These are phyloP conservation scores for Osedax frankpressi DNA, from an alignment of 2,888 invertebrate genomes.

Conservation along the genomic window DNA sequence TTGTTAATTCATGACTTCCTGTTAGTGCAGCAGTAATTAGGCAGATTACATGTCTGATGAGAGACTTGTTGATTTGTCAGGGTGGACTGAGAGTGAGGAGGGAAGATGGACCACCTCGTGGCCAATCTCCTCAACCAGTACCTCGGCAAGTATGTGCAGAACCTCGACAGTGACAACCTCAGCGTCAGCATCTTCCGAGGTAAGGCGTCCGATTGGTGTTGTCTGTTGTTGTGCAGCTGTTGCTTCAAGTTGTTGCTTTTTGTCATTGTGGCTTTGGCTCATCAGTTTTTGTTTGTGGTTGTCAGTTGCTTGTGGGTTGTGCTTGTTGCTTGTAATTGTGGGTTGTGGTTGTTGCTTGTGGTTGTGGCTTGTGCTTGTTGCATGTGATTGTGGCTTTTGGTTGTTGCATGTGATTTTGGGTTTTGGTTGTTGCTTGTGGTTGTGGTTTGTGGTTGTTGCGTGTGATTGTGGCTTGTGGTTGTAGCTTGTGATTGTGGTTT, in stretches of 20 bases:
- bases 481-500: neutral
- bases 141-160: constrained; percentile 67
- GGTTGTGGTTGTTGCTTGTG: neutral
- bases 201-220: constrained; percentile 39
- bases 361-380: neutral
- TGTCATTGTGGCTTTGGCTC: neutral
- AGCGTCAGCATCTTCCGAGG: constrained; percentile 73
- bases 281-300: neutral
- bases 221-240: too few relatives aligned
- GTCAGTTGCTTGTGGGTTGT: neutral
- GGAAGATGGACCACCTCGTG: constrained; percentile 51
- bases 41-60: neutral
- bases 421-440: neutral
- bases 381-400: neutral
- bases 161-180: constrained; percentile 68
- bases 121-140: constrained; percentile 67
- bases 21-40: neutral
- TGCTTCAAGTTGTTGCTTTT: neutral
- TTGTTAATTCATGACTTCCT: constrained; percentile 3
- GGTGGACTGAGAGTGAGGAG: constrained; percentile 9
- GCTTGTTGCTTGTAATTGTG: neutral
- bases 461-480: neutral
- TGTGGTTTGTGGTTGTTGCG: neutral
- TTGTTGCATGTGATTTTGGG: neutral
- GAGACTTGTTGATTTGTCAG: constrained; percentile 4